phyloP scores from a whole-genome alignment of 2,888 invertebrate genomes.

The Alloplasta piceator region DNA sequence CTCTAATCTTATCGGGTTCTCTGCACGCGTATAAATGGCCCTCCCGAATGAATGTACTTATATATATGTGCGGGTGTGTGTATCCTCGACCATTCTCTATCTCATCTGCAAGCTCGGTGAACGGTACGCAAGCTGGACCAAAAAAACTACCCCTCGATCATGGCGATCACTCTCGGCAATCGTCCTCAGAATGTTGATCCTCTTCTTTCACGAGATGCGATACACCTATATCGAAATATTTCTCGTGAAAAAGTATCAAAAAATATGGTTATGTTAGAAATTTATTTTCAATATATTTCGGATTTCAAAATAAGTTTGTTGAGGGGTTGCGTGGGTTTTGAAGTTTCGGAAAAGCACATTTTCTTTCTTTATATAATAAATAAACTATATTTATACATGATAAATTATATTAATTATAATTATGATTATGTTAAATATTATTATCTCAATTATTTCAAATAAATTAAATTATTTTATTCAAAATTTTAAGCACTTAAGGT shows the following conservation, averaged over 20 bases:
- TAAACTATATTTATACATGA: too few relatives aligned
- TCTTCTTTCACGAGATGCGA: slow-evolving; percentile 29
- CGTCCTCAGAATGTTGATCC: slow-evolving; percentile 41
- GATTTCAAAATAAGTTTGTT: too few relatives aligned
- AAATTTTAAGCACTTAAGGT: too few relatives aligned
- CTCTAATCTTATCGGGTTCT: slow-evolving; percentile 64
- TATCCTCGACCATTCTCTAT: slow-evolving; percentile 42
- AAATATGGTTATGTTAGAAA: too few relatives aligned
- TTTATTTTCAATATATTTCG: neutral
- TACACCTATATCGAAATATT: neutral
- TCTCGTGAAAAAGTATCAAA: too few relatives aligned
- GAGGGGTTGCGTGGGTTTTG: too few relatives aligned
- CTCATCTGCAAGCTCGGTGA: slow-evolving; percentile 64
- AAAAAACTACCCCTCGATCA: slow-evolving; percentile 45
- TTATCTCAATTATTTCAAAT: too few relatives aligned
- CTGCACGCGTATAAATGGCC: slow-evolving; percentile 58
- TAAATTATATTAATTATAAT: too few relatives aligned
- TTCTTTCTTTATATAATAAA: too few relatives aligned
- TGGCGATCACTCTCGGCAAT: slow-evolving; percentile 40
- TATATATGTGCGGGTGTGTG: neutral
- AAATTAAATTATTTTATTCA: too few relatives aligned
- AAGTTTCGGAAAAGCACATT: neutral
- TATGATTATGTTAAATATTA: too few relatives aligned
- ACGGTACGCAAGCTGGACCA: slow-evolving; percentile 24
- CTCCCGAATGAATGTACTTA: neutral